phyloP scores from a whole-genome alignment of 1,140 invertebrate genomes.

The Leptinotarsa texana region DNA sequence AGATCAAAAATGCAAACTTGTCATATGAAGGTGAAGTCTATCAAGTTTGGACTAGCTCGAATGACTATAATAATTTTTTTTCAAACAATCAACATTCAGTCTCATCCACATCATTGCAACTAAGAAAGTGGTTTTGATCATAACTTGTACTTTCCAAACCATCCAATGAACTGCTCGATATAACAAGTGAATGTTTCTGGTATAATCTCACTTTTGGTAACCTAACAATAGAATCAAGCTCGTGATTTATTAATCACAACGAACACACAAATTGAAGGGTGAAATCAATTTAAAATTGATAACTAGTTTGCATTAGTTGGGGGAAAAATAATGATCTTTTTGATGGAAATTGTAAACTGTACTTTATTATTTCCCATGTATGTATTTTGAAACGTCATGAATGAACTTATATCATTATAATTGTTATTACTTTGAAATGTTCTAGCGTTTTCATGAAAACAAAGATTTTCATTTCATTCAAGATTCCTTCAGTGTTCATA shows the following conservation, averaged over 20 bases:
- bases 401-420: no score
- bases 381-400: no score
- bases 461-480: no score
- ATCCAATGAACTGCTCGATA: neutral
- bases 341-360: no score
- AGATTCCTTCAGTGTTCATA: no score
- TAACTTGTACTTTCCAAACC: neutral
- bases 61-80: slow-evolving; percentile 27
- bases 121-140: slow-evolving; percentile 34
- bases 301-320: no score
- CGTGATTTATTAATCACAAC: neutral
- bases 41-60: slow-evolving; percentile 31
- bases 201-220: neutral
- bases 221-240: neutral
- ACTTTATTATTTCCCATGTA: no score
- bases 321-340: no score
- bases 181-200: neutral
- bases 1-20: neutral
- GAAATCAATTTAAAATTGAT: neutral
- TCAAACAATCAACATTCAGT: slow-evolving; percentile 39
- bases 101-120: slow-evolving; percentile 36
- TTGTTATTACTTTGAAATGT: no score
- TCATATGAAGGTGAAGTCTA: neutral
- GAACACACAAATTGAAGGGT: neutral
- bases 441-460: no score